Conservation (phyloP, 2,797 vertebrate genomes). For the Mico argentatus region DNA sequence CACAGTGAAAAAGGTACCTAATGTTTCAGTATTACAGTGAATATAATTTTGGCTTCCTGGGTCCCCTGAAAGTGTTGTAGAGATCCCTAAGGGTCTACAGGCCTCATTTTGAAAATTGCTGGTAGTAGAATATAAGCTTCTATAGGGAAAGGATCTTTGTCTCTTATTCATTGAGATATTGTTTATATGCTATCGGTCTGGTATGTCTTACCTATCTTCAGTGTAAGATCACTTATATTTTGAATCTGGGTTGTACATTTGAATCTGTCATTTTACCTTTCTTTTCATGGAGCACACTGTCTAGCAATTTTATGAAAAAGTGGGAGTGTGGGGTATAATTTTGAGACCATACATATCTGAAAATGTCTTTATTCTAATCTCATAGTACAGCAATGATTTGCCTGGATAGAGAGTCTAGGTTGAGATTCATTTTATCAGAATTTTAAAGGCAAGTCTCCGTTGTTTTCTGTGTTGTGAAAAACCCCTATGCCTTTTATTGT, state of each 20-base stretch:
- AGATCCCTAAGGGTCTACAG: background rate
- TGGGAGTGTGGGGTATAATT: background rate
- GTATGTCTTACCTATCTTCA: background rate
- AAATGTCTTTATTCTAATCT: slow-evolving; percentile 44
- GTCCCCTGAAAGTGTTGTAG: background rate
- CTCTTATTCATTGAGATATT: background rate
- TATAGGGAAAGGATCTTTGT: background rate
- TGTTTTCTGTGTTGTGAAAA: slow-evolving; percentile 52
- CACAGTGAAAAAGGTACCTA: background rate
- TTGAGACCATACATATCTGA: slow-evolving; percentile 2
- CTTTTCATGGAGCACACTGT: background rate
- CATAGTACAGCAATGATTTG: background rate
- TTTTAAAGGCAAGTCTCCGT: background rate
- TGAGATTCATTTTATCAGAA: slow-evolving; percentile 28
- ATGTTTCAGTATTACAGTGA: slow-evolving; percentile 16
- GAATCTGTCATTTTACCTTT: background rate
- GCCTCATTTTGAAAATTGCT: background rate
- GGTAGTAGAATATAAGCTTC: background rate
- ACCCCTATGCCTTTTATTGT: background rate
- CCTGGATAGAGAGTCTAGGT: background rate
- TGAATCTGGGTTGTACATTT: background rate
- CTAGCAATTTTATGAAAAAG: background rate
- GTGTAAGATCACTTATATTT: background rate
- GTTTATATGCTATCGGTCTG: background rate
- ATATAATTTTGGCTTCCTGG: slow-evolving; percentile 15